A percentile compares a stretch with the other conserved stretches of the same genome.
These are phyloP conservation scores for Acipenser transmontanus DNA, from an alignment of 2,797 vertebrate genomes.

Conservation along the genomic window DNA sequence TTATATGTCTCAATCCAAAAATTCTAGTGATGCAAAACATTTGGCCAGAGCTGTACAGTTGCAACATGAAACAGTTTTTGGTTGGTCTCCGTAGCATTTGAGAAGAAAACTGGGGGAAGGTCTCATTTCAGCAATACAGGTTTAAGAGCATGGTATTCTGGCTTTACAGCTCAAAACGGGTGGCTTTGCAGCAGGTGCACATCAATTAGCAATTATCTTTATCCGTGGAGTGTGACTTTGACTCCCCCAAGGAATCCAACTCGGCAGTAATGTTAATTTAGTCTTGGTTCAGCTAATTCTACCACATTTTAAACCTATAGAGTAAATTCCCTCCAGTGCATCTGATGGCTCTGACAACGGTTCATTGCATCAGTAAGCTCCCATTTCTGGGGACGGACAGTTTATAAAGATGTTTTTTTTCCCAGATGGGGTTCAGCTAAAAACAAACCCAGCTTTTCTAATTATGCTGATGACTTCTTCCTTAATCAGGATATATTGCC, in stretches of 20 bases:
- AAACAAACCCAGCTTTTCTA: not conserved
- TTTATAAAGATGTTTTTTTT: not conserved
- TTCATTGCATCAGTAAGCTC: not conserved
- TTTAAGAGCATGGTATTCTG: too few species aligned
- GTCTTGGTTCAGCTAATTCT: conserved; percentile 1
- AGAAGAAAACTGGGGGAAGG: too few species aligned
- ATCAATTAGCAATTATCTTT: too few species aligned
- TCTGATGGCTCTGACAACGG: conserved; percentile 4
- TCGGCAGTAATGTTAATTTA: conserved; percentile 13
- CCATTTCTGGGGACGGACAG: not conserved
- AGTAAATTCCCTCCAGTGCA: conserved; percentile 4
- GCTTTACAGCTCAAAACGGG: too few species aligned
- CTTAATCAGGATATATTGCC: conserved; percentile 4
- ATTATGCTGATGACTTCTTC: conserved; percentile 6
- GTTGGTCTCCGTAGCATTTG: too few species aligned
- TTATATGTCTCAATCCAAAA: too few species aligned
- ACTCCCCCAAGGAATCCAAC: not conserved
- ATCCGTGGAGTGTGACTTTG: too few species aligned
- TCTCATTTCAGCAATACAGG: too few species aligned
- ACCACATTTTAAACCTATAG: conserved; percentile 3
- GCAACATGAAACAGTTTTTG: too few species aligned
- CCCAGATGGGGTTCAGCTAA: not conserved
- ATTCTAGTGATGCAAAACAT: too few species aligned
- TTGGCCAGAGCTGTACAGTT: too few species aligned
- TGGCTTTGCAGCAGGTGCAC: too few species aligned